Base-by-base conservation (phyloP, 92 coral and sea anemone genomes). In the Chrysogorgia sp. region DNA sequence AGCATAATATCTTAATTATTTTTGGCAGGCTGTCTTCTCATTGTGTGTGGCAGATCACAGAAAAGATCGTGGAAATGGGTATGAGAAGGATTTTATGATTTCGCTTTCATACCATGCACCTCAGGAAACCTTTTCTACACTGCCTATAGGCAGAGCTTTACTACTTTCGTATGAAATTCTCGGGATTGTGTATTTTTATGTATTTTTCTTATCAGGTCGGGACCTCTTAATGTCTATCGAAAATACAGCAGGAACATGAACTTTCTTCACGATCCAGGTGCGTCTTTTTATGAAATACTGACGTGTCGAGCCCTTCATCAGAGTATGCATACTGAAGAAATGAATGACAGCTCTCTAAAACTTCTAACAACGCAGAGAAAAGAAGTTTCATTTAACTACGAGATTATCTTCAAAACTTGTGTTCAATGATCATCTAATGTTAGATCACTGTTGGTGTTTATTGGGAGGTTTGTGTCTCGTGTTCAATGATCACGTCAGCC, bases 231-330 rank as follows among this genome's bases (percentile, higher is more conserved):
- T 28, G 76, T 69, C 21, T 69, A 69, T 26, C 59, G 76, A 93
- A 93, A 90, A 75, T 69, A 82, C 81, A 93, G 96, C 76, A 75
- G 98, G 83, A 93, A 93, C 72, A 82, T 93, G 87, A 87, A 89
- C 28, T 78, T 86, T 81, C 86, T 92, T 49, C 50, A 70, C 22
- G 96, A 91, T 23, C 21, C 92, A 84, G 93, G 98, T 93, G n/a
- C n/a, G n/a, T n/a, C n/a, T 30, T 23, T 76, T 71, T 34, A 28
- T 32, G 65, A 14, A 2, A 3, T 14, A 9, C 7, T 17, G 21
- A 28, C 13, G 2, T 37, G 26, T 37, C n/a, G n/a, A n/a, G n/a
- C n/a, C n/a, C n/a, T n/a, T n/a, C n/a, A n/a, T n/a, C n/a, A 35
- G 20, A 31, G 69, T 23, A 19, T 53, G 5, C 52, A 19, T 19